Base-by-base conservation (phyloP, 1,140 invertebrate species). In the Ptiloglossa arizonensis region DNA sequence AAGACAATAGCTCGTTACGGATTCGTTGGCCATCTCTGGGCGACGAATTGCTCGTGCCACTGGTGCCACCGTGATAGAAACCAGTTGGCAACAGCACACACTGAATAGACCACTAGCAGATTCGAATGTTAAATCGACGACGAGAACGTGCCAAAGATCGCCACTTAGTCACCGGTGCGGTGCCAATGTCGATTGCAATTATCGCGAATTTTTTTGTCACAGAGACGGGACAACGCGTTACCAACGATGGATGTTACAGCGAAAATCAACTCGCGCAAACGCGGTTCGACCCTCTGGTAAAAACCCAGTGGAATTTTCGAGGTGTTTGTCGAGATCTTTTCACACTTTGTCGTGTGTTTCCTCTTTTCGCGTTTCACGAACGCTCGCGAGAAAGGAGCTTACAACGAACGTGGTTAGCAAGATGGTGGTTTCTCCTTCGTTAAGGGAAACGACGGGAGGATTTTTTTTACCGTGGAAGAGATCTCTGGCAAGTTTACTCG, bases 1-100 rank as follows among this genome's bases (percentile, higher is more conserved):
- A 59, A 64, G 82, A 85, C 79, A 81, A 85, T 84, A 44, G 71
- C 70, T 85, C 83, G 83, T 82, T 81, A 82, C 83, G 79, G 63
- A 84, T 85, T 81, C 79, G 66, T 32, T 66, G 66, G 27, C 60
- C 67, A 72, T 50, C 63, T 74, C 41, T 52, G 13, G 32, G 11
- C 60, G 63, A 79, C 70, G 71, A 56, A 74, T 74, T 79, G 70
- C 67, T 64, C 69, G 63, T 64, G 72, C 64, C 50, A 48, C 9
- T 48, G 48, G 22, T 73, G 48, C 75, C 69, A 68, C 75, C 75
- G 80, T 74, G 75, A 68, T 64, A 70, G 82, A 87, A 83, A 82
- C 80, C 79, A 85, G 68, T 88, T 85, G 81, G 86, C 83, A 84
- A 77, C 41, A 44, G 50, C 44, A 50, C 52, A 74, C 50, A 15